Evolutionary conservation across 1,140 invertebrate genomes (phyloP).

Genomic region (Diplogasteroides magnus): DNA sequence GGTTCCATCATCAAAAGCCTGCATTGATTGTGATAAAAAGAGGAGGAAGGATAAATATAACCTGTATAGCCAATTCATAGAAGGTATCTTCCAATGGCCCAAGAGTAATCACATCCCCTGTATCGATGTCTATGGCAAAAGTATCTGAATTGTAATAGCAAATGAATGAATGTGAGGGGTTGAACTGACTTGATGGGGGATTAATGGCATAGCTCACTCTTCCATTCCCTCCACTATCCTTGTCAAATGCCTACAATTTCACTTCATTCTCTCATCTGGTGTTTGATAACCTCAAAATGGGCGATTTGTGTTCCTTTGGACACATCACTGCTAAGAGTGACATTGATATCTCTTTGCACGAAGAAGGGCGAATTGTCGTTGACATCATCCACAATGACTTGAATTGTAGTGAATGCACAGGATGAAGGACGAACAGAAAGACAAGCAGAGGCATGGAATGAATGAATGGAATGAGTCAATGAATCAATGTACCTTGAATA

Average conservation of each 20-base stretch:
- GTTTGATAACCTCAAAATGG: neutral
- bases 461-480: neutral
- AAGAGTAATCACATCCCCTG: slow-evolving; percentile 27
- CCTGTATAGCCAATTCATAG: slow-evolving; percentile 3
- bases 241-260: slow-evolving; percentile 32
- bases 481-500: neutral
- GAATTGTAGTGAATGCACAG: slow-evolving; percentile 31
- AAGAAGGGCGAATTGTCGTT: slow-evolving; percentile 44
- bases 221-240: slow-evolving; percentile 35
- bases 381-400: slow-evolving; percentile 35
- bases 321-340: slow-evolving; percentile 34
- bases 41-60: neutral
- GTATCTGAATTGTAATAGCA: slow-evolving; percentile 6
- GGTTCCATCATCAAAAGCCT: slow-evolving; percentile 31
- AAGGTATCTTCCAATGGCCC: slow-evolving; percentile 12
- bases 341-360: slow-evolving; percentile 16
- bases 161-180: too few species aligned
- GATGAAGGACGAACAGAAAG: slow-evolving; percentile 28
- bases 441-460: slow-evolving; percentile 40
- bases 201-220: slow-evolving; percentile 29
- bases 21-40: slow-evolving; percentile 4
- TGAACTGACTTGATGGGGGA: slow-evolving; percentile 2
- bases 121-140: slow-evolving; percentile 35
- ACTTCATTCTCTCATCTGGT: neutral
- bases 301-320: slow-evolving; percentile 32